These are phyloP conservation scores for Thermophis baileyi DNA, from an alignment of 2,113 vertebrate species.

Conservation along the genomic window DNA sequence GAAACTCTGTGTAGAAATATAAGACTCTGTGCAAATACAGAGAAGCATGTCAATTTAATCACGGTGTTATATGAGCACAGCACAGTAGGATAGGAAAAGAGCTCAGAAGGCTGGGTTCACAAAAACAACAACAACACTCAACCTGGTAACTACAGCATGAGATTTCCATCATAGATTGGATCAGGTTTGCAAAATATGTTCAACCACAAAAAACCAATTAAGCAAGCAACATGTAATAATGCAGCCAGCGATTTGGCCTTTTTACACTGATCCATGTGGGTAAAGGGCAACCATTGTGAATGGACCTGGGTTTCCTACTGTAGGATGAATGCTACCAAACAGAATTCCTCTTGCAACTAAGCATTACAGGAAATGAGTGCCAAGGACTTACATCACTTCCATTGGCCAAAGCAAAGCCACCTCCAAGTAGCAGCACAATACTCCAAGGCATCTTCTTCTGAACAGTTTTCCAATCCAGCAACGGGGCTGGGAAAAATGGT, in stretches of 20 bases:
- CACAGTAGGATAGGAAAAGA: background rate
- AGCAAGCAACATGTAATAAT: background rate
- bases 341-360: background rate
- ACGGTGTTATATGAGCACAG: background rate
- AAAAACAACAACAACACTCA: background rate
- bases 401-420: conserved; percentile 94
- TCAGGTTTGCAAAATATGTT: background rate
- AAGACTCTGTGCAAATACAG: background rate
- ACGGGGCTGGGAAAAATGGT: conserved; percentile 64
- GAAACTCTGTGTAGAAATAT: background rate
- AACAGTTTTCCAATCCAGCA: conserved; percentile 87
- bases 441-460: conserved; percentile 93
- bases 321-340: background rate
- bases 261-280: background rate
- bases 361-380: background rate
- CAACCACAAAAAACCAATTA: background rate
- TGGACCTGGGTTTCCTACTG: background rate
- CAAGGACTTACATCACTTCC: conserved; percentile 84
- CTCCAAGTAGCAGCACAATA: conserved; percentile 91
- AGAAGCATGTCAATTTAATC: background rate
- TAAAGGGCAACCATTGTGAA: background rate
- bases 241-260: background rate
- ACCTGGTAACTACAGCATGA: background rate
- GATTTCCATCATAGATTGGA: background rate
- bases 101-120: background rate